A percentile compares a stretch with the other conserved stretches of the same genome.
Conservation (phyloP, 2,888 invertebrate species). For the Meteorus colon region DNA sequence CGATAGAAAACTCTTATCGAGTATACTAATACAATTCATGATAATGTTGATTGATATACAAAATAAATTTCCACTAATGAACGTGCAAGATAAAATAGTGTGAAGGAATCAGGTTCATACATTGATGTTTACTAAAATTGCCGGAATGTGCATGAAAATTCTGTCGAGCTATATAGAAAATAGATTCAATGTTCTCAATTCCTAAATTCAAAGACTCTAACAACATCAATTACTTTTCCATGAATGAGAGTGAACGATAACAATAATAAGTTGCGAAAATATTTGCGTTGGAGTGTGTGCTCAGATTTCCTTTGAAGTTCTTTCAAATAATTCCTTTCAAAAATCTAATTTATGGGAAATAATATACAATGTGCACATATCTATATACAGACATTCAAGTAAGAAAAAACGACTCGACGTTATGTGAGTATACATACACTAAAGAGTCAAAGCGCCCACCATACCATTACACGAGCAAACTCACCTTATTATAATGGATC, state of each 20-base stretch:
- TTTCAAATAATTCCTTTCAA: not conserved
- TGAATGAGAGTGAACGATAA: not conserved
- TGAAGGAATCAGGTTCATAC: too few relatives aligned
- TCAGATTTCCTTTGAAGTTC: not conserved
- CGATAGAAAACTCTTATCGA: too few relatives aligned
- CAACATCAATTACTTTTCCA: too few relatives aligned
- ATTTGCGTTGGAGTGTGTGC: not conserved
- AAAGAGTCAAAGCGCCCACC: constrained; percentile 43
- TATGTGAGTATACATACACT: constrained; percentile 17
- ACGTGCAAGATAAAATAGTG: too few relatives aligned
- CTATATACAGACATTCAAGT: not conserved
- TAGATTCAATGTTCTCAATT: too few relatives aligned
- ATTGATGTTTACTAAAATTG: too few relatives aligned
- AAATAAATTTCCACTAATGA: too few relatives aligned
- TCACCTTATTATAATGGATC: constrained; percentile 70
- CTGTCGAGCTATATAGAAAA: too few relatives aligned
- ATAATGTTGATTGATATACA: too few relatives aligned
- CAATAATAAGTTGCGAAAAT: not conserved
- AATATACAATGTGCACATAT: not conserved
- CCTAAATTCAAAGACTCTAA: too few relatives aligned
- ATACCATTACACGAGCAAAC: constrained; percentile 56
- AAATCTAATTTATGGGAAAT: not conserved
- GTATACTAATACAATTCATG: too few relatives aligned
- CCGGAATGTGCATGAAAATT: too few relatives aligned
- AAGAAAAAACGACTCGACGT: not conserved